A percentile compares a stretch with the other conserved stretches of the same genome.
Evolutionary conservation across 2,888 invertebrate species (phyloP).

Genomic region (Tetrapedia diversipes): DNA sequence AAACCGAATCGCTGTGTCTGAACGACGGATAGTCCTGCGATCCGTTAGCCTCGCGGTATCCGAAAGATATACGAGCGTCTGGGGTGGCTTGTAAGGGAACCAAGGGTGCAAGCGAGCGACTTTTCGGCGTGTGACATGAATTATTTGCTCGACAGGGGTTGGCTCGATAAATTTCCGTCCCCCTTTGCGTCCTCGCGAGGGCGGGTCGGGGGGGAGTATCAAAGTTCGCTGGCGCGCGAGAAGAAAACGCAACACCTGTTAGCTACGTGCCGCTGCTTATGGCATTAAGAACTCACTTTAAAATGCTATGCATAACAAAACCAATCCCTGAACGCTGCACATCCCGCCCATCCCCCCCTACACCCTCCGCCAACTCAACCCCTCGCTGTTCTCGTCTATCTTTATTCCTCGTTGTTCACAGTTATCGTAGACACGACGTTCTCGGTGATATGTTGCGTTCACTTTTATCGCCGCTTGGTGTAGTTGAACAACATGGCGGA

Average conservation of each 20-base stretch:
- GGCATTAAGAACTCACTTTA: conserved; percentile 79
- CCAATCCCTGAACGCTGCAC: conserved; percentile 63
- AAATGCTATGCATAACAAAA: conserved; percentile 80
- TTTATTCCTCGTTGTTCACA: not conserved
- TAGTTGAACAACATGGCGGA: not conserved
- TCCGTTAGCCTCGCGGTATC: conserved; percentile 9
- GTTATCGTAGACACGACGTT: not conserved
- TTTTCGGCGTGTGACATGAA: conserved; percentile 63
- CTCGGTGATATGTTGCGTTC: not conserved
- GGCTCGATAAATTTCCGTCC: conserved; percentile 75
- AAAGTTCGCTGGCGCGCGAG: conserved; percentile 72
- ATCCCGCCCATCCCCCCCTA: conserved; percentile 18
- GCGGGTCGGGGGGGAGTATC: conserved; percentile 68
- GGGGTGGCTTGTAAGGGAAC: not conserved
- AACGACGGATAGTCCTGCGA: conserved; percentile 11
- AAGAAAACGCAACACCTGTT: conserved; percentile 79
- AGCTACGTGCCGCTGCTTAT: conserved; percentile 75
- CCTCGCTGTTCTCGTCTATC: not conserved
- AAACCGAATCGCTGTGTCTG: conserved; percentile 12
- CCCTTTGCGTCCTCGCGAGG: conserved; percentile 10
- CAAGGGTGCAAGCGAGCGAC: conserved; percentile 5
- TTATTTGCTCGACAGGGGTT: conserved; percentile 60
- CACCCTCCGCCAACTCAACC: not conserved
- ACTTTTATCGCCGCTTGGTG: conserved; percentile 22
- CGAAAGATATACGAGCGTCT: conserved; percentile 42